Evolutionary conservation across 2,888 invertebrate genomes (phyloP).

Genomic region (Latrodectus elegans): DNA sequence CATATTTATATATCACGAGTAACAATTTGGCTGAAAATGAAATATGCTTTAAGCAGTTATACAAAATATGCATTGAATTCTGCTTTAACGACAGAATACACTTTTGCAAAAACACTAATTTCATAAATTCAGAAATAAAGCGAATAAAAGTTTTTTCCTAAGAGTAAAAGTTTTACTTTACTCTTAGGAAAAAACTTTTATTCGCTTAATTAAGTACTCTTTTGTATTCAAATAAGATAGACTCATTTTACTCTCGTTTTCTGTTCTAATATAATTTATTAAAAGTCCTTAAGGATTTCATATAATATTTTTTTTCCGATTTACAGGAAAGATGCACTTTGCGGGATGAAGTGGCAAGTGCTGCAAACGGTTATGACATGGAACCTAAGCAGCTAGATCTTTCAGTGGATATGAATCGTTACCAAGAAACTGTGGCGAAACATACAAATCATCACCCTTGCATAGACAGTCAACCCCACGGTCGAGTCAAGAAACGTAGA

Average conservation of each 20-base stretch:
- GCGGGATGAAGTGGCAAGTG: constrained; percentile 14
- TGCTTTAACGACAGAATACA: not conserved
- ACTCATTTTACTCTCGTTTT: not conserved
- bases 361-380: constrained; percentile 37
- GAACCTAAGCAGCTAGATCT: constrained; percentile 51
- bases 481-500: constrained; percentile 37
- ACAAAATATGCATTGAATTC: no score
- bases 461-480: constrained; percentile 27
- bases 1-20: no score
- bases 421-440: constrained; percentile 24
- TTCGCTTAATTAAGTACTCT: no score
- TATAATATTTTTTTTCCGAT: not conserved
- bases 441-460: constrained; percentile 44
- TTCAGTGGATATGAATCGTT: constrained; percentile 44
- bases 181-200: no score
- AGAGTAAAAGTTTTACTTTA: not conserved
- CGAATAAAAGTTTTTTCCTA: not conserved
- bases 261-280: no score
- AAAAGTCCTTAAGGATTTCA: no score
- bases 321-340: constrained; percentile 46
- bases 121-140: not conserved
- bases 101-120: not conserved
- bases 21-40: no score
- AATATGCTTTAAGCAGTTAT: no score
- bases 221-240: not conserved